Evolutionary conservation across 2,797 vertebrate genomes (phyloP), one percentile per base, ranked within the genome.

Genomic region (Botia almorhae): DNA sequence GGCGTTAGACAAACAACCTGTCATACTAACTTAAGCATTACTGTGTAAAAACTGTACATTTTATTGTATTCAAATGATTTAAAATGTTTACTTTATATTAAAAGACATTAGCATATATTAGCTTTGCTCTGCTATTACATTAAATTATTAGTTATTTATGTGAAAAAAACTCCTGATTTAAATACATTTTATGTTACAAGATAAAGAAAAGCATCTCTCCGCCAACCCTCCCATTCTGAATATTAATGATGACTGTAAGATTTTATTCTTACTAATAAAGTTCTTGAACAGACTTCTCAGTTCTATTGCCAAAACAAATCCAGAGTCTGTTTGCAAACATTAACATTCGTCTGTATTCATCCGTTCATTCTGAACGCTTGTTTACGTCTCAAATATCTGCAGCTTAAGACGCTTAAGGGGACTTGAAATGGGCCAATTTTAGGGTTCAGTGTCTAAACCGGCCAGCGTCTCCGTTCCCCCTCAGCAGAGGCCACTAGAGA

Each of bases 321-420:
- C 53, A 46, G 5, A 56, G 19, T 21, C 51, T 43, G 33, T 29
- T 16, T 2, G 55, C 51, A 58, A 68, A 76, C 64, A 68, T 13
- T 10, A 29, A 77, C 21, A 2, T 46, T 53, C 21, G 3, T 58
- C 6, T 13, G n/a, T 46, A 75, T 65, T 8, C 12, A 55, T 76
- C 50, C 21, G 21, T 6, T 69, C 65, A 69, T 29, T 17, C 46
- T 13, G 36, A 69, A 11, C 23, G 36, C 16, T 60, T 77, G 65
- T 77, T 69, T 69, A 60, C 53, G 48, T 69, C 21, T 12, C 17
- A 77, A 48, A 67, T 39, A 60, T 60, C 50, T 60, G 50, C 36
- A n/a, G 74, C 53, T 48, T 65, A 76, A 64, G 19, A 51, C 19
- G 7, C 67, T 76, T 60, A 71, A 58, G 36, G 16, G 56, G 7